phyloP scores from a whole-genome alignment of 2,888 invertebrate species.

The Eristalis arbustorum region DNA sequence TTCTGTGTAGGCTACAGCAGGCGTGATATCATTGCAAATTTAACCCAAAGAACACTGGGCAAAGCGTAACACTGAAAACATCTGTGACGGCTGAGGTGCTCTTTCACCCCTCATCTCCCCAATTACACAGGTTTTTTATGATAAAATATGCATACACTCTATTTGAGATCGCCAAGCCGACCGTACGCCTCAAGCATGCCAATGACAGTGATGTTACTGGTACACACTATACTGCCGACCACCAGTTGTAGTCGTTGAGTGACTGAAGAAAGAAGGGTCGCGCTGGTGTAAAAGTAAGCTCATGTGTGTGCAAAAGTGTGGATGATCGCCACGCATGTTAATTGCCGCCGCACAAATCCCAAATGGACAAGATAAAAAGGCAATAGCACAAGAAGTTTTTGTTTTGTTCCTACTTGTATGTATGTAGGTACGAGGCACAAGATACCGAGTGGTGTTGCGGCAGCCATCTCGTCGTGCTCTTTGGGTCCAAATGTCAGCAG shows the following conservation, averaged over 20 bases:
- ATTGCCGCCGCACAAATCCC: conserved; percentile 62
- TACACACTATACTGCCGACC: not conserved
- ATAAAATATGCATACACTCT: conserved; percentile 70
- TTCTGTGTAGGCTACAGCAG: conserved; percentile 12
- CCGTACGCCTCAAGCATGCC: conserved; percentile 73
- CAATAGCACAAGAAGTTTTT: conserved; percentile 17
- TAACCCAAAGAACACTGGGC: conserved; percentile 3
- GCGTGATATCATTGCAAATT: conserved; percentile 49
- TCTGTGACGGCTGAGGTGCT: conserved; percentile 66
- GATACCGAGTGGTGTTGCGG: conserved; percentile 15
- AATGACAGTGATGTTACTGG: conserved; percentile 66
- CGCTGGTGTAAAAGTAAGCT: conserved; percentile 15
- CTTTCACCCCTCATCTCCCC: conserved; percentile 68
- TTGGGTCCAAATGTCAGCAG: conserved; percentile 67
- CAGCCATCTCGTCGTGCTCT: conserved; percentile 41
- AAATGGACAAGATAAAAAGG: conserved; percentile 64
- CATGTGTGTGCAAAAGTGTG: conserved; percentile 63
- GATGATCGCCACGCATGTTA: conserved; percentile 71
- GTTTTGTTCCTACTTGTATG: conserved; percentile 14
- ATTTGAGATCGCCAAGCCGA: conserved; percentile 71
- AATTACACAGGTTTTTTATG: conserved; percentile 29
- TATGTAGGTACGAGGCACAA: not conserved
- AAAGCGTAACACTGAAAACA: conserved; percentile 29
- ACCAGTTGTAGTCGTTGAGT: conserved; percentile 13
- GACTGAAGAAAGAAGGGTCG: conserved; percentile 36